Conservation (phyloP, 2,888 invertebrate species). For the Pocota personata region DNA sequence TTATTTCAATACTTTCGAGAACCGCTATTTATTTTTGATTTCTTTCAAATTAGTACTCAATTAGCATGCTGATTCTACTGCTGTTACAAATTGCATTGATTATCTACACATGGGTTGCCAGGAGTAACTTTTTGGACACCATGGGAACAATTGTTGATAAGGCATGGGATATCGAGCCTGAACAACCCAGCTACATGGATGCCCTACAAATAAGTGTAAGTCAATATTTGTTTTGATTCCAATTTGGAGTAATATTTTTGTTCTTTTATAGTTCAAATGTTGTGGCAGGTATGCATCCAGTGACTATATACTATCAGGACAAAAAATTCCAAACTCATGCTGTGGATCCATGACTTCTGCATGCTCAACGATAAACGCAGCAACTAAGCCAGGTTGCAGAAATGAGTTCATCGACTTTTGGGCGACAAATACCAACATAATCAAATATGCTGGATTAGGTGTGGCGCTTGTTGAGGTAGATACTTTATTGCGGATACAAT, state of each 20-base stretch:
- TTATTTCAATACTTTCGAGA: neutral
- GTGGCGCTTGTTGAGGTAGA: slow-evolving; percentile 88
- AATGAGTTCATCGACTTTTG: slow-evolving; percentile 81
- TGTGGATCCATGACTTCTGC: slow-evolving; percentile 76
- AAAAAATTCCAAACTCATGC: slow-evolving; percentile 77
- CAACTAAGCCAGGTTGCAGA: slow-evolving; percentile 75
- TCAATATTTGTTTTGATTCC: slow-evolving; percentile 14
- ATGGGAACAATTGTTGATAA: slow-evolving; percentile 84
- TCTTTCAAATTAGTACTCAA: slow-evolving; percentile 85
- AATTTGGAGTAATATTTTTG: neutral
- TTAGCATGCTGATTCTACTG: slow-evolving; percentile 88
- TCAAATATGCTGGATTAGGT: slow-evolving; percentile 87
- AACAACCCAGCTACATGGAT: slow-evolving; percentile 77
- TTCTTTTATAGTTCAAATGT: slow-evolving; percentile 77
- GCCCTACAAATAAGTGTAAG: slow-evolving; percentile 78
- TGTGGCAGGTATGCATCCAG: slow-evolving; percentile 77
- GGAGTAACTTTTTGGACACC: slow-evolving; percentile 84
- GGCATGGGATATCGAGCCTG: slow-evolving; percentile 78
- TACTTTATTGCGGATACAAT: neutral
- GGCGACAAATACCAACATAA: slow-evolving; percentile 80
- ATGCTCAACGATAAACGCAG: slow-evolving; percentile 75
- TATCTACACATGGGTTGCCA: slow-evolving; percentile 87
- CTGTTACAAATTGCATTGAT: slow-evolving; percentile 89
- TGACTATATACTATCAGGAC: slow-evolving; percentile 68
- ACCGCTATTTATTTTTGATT: neutral